Evolutionary conservation across 1,140 invertebrate genomes (phyloP), one percentile per base, ranked within the genome.

Genomic region (Penaeus indicus): DNA sequence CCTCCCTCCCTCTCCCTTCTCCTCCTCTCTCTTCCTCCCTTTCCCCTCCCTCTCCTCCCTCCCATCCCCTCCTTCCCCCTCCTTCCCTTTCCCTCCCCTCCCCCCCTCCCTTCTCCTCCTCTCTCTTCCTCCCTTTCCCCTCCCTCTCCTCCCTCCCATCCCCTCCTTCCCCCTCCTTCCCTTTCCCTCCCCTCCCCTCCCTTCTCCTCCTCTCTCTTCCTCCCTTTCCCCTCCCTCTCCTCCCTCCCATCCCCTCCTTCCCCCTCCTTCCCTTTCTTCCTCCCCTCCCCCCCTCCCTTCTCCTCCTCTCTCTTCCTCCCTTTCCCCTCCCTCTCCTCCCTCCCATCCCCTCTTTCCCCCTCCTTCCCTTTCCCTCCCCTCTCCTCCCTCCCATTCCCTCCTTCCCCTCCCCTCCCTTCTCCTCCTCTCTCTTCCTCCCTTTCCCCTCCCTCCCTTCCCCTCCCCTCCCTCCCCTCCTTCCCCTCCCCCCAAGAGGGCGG

Each of bases 271-370:
- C 2, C 2, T n/a, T 47, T 25, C 21, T 21, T 47, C 27, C 80
- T 21, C 80, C 60, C 61, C 27, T 27, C 63, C 82, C 42, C 61
- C 63, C 82, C 63, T 61, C 64, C 82, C 63, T 63, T 72, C 69
- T 19, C 38, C 22, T 10, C 47, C 13, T 1, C 10, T 47, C 42
- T 11, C 13, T 19, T n/a, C 11, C 69, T 54, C 22, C 25, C 38
- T 13, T 67, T 25, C 47, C 47, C 47, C 0, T 10, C 47, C 13
- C 47, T 0, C 8, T 10, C 47, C 0, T 13, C 47, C 47, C 47
- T 10, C 47, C 1, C 47, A 3, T 10, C 8, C 47, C 8, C 13
- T 10, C 3, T 10, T 10, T 10, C 3, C 8, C 47, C 13, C 13
- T 10, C 47, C 8, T 10, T 10, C 8, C 8, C 47, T 1, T 10